These are phyloP conservation scores for Paratilapia polleni DNA, from an alignment of 2,113 vertebrate genomes.

Conservation along the genomic window DNA sequence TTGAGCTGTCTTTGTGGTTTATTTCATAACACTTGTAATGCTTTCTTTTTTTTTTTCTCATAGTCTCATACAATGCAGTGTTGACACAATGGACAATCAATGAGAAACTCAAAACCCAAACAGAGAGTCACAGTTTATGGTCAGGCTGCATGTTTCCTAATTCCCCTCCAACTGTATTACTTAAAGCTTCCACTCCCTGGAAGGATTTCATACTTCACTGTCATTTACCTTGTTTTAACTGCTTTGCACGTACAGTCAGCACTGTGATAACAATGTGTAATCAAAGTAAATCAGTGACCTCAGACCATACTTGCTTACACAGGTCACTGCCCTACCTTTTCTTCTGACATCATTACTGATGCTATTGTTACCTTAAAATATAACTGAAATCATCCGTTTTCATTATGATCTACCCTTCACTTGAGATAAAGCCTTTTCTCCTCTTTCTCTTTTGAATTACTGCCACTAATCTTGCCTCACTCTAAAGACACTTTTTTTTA, in stretches of 20 bases:
- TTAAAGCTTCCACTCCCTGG: neutral
- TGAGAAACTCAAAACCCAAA: neutral
- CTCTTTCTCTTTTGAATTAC: neutral
- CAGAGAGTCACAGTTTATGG: neutral
- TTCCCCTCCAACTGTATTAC: neutral
- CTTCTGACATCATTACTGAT: neutral
- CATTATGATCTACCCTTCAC: neutral
- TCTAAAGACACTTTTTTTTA: neutral
- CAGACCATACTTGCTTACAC: neutral
- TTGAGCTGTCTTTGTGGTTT: slow-evolving; percentile 30
- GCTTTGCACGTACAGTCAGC: neutral
- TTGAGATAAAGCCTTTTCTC: neutral
- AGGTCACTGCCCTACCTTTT: neutral
- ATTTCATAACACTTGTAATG: slow-evolving; percentile 15
- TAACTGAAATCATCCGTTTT: neutral
- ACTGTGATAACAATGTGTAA: slow-evolving; percentile 7
- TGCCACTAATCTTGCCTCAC: neutral
- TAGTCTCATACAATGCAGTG: neutral
- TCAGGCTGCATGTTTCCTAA: neutral
- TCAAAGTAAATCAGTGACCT: slow-evolving; percentile 8
- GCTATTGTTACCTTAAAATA: neutral
- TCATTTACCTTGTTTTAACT: neutral
- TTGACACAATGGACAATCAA: neutral
- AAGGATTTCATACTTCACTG: neutral
- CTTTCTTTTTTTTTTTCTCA: neutral